phyloP scores from a whole-genome alignment of 2,797 vertebrate species.

The Gouania willdenowi region DNA sequence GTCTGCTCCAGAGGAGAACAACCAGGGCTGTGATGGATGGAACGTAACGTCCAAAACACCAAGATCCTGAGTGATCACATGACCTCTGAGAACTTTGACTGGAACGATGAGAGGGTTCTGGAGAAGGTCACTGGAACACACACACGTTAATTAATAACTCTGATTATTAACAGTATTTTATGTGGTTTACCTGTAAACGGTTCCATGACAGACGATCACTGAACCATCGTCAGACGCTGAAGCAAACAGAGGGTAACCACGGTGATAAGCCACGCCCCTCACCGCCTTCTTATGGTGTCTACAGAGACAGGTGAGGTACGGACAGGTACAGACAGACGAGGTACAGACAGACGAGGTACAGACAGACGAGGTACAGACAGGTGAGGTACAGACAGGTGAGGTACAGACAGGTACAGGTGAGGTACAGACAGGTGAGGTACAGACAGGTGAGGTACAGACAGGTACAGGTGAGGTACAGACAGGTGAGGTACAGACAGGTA shows the following conservation, averaged over 20 bases:
- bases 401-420: too few relatives aligned
- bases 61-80: constrained; percentile 74
- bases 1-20: constrained; percentile 89
- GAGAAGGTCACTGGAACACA: constrained; percentile 75
- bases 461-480: too few relatives aligned
- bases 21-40: constrained; percentile 91
- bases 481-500: too few relatives aligned
- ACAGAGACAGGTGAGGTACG: too few relatives aligned
- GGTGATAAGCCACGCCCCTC: constrained; percentile 85
- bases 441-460: too few relatives aligned
- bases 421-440: too few relatives aligned
- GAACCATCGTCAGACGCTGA: constrained; percentile 88
- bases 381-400: too few relatives aligned
- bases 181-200: constrained; percentile 84
- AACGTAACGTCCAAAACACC: constrained; percentile 88
- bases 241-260: constrained; percentile 85
- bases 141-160: background rate
- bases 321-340: too few relatives aligned
- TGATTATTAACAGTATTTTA: too few relatives aligned
- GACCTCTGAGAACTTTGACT: constrained; percentile 90
- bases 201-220: constrained; percentile 89
- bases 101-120: constrained; percentile 95
- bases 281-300: constrained; percentile 91
- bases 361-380: too few relatives aligned
- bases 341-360: too few relatives aligned